Percentiles rank a stretch among this genome's conserved stretches.
Conservation (phyloP, 2,113 vertebrate genomes). For the Perca flavescens region DNA sequence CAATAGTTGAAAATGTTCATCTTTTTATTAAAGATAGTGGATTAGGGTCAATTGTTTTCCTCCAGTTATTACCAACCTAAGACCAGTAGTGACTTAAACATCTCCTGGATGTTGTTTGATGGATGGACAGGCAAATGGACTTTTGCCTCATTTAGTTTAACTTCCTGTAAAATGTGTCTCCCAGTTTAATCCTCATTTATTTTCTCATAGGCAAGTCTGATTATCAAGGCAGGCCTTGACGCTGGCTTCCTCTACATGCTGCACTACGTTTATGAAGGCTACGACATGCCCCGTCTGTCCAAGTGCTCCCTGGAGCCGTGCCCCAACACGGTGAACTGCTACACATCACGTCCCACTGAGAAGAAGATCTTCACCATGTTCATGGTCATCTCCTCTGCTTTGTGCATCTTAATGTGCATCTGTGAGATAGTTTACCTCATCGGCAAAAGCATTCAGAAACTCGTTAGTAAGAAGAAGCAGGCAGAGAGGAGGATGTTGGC, state of each 20-base stretch:
- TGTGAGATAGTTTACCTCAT: slow-evolving; percentile 91
- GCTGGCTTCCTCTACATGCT: slow-evolving; percentile 90
- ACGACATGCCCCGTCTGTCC: slow-evolving; percentile 86
- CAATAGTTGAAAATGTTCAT: not conserved
- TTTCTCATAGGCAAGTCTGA: slow-evolving; percentile 82
- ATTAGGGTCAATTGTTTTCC: not conserved
- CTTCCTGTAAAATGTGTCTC: not conserved
- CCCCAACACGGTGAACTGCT: slow-evolving; percentile 93
- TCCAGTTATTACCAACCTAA: not conserved
- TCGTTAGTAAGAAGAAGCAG: not conserved
- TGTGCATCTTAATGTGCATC: slow-evolving; percentile 91
- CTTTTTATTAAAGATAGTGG: not conserved
- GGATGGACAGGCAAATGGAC: not conserved
- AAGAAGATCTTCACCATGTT: slow-evolving; percentile 96
- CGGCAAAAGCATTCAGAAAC: slow-evolving; percentile 83
- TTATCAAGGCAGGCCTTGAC: slow-evolving; percentile 90
- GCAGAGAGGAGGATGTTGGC: not conserved
- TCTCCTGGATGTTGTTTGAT: not conserved
- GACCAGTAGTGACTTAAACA: not conserved
- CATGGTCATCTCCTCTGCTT: slow-evolving; percentile 87
- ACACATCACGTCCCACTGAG: slow-evolving; percentile 91
- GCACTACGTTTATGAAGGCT: slow-evolving; percentile 86
- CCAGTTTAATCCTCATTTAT: slow-evolving; percentile 14
- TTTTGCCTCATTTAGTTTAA: not conserved
- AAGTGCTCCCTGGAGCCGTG: slow-evolving; percentile 89